A percentile compares a stretch with the other conserved stretches of the same genome.
phyloP scores from a whole-genome alignment of 2,797 vertebrate species.

The Pangasius sanitwongsei region DNA sequence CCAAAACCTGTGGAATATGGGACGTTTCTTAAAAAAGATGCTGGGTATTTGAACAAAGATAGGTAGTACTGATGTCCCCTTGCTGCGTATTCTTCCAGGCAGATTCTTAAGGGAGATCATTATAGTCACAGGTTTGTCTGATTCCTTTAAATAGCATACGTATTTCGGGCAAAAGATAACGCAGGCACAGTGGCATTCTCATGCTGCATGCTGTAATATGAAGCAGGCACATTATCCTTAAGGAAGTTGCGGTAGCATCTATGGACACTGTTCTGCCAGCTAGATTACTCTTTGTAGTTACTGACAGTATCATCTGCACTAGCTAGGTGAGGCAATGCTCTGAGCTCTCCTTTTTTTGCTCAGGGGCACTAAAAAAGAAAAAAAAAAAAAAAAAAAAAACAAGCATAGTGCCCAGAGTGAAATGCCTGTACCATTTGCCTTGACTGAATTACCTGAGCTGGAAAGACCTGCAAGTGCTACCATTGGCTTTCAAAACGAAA shows the following conservation, averaged over 20 bases:
- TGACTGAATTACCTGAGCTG: slow-evolving; percentile 72
- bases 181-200: slow-evolving; percentile 71
- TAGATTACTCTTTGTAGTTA: slow-evolving; percentile 75
- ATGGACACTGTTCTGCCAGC: slow-evolving; percentile 68
- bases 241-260: slow-evolving; percentile 72
- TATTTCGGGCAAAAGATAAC: neutral
- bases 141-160: slow-evolving; percentile 68
- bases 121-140: slow-evolving; percentile 19
- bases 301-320: slow-evolving; percentile 71
- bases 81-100: neutral
- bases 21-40: neutral
- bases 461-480: slow-evolving; percentile 63
- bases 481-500: slow-evolving; percentile 70
- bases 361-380: slow-evolving; percentile 59
- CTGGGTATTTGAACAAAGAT: neutral
- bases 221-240: slow-evolving; percentile 74
- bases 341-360: slow-evolving; percentile 58
- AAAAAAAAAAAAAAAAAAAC: slow-evolving; percentile 43
- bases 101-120: neutral
- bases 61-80: neutral
- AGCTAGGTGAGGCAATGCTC: slow-evolving; percentile 72
- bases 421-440: slow-evolving; percentile 65
- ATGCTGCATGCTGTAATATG: slow-evolving; percentile 73
- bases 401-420: slow-evolving; percentile 62
- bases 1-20: neutral